phyloP scores from a whole-genome alignment of 2,888 invertebrate species.

The Philonicus albiceps region DNA sequence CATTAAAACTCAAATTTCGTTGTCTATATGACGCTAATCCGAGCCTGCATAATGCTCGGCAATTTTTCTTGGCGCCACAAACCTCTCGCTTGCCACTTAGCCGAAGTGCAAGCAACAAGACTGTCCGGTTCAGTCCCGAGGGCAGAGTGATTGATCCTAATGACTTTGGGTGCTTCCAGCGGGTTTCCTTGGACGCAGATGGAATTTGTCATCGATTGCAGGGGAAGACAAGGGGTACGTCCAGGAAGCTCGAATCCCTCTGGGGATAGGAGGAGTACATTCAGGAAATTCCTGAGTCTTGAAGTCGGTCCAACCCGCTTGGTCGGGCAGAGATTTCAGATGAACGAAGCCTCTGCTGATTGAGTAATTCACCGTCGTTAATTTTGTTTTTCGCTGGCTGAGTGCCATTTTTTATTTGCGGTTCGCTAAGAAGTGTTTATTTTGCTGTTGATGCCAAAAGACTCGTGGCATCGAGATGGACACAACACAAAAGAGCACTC shows the following conservation, averaged over 20 bases:
- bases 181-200: not conserved
- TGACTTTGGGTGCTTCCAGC: not conserved
- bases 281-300: not conserved
- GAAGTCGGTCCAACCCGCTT: not conserved
- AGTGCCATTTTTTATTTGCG: slow-evolving; percentile 22
- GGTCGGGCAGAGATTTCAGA: not conserved
- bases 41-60: not conserved
- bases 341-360: not conserved
- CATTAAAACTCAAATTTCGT: not conserved
- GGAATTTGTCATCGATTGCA: not conserved
- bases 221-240: not conserved
- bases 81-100: not conserved
- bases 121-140: not conserved
- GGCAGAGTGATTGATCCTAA: slow-evolving; percentile 1
- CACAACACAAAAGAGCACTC: not conserved
- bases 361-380: slow-evolving; percentile 8
- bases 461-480: not conserved
- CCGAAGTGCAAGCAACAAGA: not conserved
- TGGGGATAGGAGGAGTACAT: not conserved
- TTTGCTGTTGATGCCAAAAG: slow-evolving; percentile 1
- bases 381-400: slow-evolving; percentile 13
- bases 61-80: not conserved
- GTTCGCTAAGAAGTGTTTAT: not conserved
- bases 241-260: not conserved
- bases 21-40: not conserved